Evolutionary conservation across 2,888 invertebrate species (phyloP), one percentile per base, ranked within the genome.

Genomic region (Hypomecis punctinalis): DNA sequence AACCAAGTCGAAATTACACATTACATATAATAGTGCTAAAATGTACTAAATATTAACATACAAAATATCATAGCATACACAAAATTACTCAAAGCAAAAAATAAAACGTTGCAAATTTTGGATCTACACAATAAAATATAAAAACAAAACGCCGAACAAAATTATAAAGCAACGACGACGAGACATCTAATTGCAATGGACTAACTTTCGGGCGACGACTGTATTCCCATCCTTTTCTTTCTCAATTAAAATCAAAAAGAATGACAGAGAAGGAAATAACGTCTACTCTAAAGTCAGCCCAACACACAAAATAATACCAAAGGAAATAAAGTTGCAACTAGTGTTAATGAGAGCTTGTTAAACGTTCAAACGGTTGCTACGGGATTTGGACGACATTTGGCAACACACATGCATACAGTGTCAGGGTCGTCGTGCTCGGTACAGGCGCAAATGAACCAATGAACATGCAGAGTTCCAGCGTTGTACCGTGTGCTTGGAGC

Each of bases 401-500:
- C 85, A 86, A 86, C 82, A 85, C 81, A 86, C 90, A 92, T 91
- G 91, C 91, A 89, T 80, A 81, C 79, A 81, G 80, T 83, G 77
- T 76, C 79, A 76, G 68, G 79, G 82, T 84, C 84, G 86, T 82
- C 86, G 90, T 88, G 90, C 81, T 79, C 75, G 82, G 79, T 84
- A 79, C 81, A 85, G 78, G 81, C 79, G 80, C 81, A 84, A 86
- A 86, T 76, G 81, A 84, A 86, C 81, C 78, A 80, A 82, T 78
- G 79, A 81, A 79, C 76, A 79, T 91, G 90, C 88, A 53, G 42
- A 45, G 40, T 23, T 48, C 46, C 40, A 79, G 80, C 74, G 67
- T 79, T 81, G 88, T 93, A 88, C 93, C 93, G 83, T 91, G 88
- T 75, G 93, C 86, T 79, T 89, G 90, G 51, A 92, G 92, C 65